Percentiles rank a stretch among this genome's conserved stretches.
Conservation (phyloP, 1,140 invertebrate species). For the Thaumatotibia leucotreta region DNA sequence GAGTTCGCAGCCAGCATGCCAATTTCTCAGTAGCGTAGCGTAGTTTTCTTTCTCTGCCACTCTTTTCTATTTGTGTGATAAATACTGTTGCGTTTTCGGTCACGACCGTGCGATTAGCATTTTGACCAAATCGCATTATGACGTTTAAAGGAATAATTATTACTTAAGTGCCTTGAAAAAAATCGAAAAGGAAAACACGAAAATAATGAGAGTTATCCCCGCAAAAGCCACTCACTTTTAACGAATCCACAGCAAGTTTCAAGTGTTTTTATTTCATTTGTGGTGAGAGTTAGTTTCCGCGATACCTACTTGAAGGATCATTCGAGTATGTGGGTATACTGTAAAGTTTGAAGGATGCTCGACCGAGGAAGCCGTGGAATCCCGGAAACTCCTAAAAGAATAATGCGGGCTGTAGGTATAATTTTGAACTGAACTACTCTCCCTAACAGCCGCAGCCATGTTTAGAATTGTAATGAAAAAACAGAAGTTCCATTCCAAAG, state of each 20-base stretch:
- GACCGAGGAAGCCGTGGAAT: not conserved
- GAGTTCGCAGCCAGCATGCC: too few relatives aligned
- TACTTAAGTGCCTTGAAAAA: too few relatives aligned
- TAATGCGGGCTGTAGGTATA: not conserved
- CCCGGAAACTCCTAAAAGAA: not conserved
- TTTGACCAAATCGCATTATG: too few relatives aligned
- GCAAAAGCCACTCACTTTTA: not conserved
- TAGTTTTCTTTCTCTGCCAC: too few relatives aligned
- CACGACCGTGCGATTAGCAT: too few relatives aligned
- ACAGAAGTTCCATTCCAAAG: constrained; percentile 1
- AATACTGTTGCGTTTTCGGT: too few relatives aligned
- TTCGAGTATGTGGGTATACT: not conserved
- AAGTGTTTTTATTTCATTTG: not conserved
- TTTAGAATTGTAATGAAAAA: constrained; percentile 5
- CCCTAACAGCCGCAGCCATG: not conserved
- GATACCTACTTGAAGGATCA: not conserved
- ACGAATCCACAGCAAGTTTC: not conserved
- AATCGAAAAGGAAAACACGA: not conserved
- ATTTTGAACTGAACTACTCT: not conserved
- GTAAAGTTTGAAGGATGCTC: constrained; percentile 3
- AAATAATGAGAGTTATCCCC: not conserved
- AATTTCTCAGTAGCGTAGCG: too few relatives aligned
- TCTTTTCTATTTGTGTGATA: too few relatives aligned
- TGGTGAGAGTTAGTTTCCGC: not conserved
- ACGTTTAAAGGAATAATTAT: too few relatives aligned